A percentile compares a stretch with the other conserved stretches of the same genome.
Evolutionary conservation across 2,888 invertebrate species (phyloP).

Genomic region (Aradus depressus): DNA sequence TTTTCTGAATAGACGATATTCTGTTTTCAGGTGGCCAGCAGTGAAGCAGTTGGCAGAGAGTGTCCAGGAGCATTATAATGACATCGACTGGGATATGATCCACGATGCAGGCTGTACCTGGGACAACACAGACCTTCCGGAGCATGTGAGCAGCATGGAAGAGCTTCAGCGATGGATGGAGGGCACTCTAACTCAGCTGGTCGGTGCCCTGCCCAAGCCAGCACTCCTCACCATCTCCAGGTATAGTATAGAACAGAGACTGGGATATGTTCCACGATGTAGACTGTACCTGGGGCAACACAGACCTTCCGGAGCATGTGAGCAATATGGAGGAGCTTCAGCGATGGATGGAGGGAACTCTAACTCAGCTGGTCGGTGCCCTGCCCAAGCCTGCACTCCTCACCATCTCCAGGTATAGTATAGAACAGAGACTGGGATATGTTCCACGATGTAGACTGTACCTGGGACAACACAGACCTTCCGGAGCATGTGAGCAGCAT

Average conservation of each 20-base stretch:
- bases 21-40: slow-evolving; percentile 21
- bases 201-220: slow-evolving; percentile 51
- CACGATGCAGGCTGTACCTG: slow-evolving; percentile 82
- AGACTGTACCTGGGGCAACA: slow-evolving; percentile 78
- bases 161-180: slow-evolving; percentile 54
- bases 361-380: slow-evolving; percentile 47
- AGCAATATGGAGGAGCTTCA: slow-evolving; percentile 56
- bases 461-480: slow-evolving; percentile 71
- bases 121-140: slow-evolving; percentile 73
- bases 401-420: slow-evolving; percentile 73
- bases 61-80: slow-evolving; percentile 46
- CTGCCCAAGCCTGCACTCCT: slow-evolving; percentile 56
- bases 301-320: slow-evolving; percentile 74
- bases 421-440: slow-evolving; percentile 73
- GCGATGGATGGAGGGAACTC: slow-evolving; percentile 45
- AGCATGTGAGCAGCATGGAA: slow-evolving; percentile 60
- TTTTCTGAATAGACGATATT: no score
- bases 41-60: slow-evolving; percentile 39
- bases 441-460: slow-evolving; percentile 77
- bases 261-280: slow-evolving; percentile 74
- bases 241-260: no score
- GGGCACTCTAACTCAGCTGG: slow-evolving; percentile 46
- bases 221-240: slow-evolving; percentile 69
- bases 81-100: slow-evolving; percentile 67
- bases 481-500: slow-evolving; percentile 70